A percentile compares a stretch with the other conserved stretches of the same genome.
Conservation (phyloP, 2,888 invertebrate species). For the Chromoteleia sp. region DNA sequence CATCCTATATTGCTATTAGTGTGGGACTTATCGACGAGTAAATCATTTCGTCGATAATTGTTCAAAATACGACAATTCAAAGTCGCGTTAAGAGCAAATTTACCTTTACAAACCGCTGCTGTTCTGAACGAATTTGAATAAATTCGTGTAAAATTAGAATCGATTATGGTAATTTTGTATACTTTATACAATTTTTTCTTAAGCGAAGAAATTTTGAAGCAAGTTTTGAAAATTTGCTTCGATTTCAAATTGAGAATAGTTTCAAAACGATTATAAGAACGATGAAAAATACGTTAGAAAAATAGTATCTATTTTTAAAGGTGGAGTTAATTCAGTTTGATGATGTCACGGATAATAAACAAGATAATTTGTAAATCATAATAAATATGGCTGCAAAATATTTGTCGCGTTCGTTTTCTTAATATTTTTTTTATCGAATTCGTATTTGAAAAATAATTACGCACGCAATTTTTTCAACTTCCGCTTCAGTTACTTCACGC, state of each 20-base stretch:
- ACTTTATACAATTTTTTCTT: too few relatives aligned
- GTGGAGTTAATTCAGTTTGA: background rate
- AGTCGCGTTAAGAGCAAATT: too few relatives aligned
- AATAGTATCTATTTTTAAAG: background rate
- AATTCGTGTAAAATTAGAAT: too few relatives aligned
- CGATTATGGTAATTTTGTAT: too few relatives aligned
- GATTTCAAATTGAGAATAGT: background rate
- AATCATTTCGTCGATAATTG: conserved; percentile 5
- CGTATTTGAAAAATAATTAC: background rate
- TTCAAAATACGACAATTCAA: too few relatives aligned
- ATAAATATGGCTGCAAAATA: too few relatives aligned
- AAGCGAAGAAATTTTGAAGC: too few relatives aligned
- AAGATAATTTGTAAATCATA: background rate
- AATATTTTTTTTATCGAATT: conserved; percentile 10
- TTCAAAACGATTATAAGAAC: background rate
- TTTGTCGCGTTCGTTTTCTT: background rate
- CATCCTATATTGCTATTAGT: background rate
- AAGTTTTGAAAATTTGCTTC: background rate
- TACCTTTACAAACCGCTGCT: too few relatives aligned
- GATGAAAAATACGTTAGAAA: background rate
- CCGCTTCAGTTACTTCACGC: conserved; percentile 33
- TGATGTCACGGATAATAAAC: conserved; percentile 11
- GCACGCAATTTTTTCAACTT: conserved; percentile 23
- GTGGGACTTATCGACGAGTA: conserved; percentile 1
- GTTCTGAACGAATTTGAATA: too few relatives aligned